Evolutionary conservation across 1,140 invertebrate genomes (phyloP).

Genomic region (Armadillidium nasatum): DNA sequence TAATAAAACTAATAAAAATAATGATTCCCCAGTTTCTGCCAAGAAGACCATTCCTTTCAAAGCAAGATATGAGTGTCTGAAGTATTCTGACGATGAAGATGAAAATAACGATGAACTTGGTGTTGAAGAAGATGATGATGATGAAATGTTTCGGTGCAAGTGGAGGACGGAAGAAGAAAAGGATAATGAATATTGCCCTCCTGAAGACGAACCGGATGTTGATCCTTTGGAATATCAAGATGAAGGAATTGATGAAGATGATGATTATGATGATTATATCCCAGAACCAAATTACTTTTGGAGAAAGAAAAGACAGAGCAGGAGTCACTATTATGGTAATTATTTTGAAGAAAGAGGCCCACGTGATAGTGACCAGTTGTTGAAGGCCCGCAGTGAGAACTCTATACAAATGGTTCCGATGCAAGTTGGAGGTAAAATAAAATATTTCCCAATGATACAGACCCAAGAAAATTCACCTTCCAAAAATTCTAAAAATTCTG

Average conservation of each 20-base stretch:
- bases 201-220: neutral
- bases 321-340: neutral
- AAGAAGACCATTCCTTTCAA: neutral
- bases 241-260: neutral
- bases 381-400: neutral
- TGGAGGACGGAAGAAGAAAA: neutral
- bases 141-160: neutral
- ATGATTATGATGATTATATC: neutral
- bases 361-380: neutral
- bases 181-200: neutral
- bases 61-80: neutral
- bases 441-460: neutral
- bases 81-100: neutral
- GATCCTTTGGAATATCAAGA: neutral
- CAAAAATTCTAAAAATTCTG: neutral
- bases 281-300: neutral
- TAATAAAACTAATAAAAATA: no score
- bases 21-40: neutral
- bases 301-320: neutral
- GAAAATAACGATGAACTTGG: neutral
- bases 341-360: neutral
- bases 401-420: neutral
- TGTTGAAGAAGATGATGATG: neutral
- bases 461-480: no score
- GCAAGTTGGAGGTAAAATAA: neutral